Evolutionary conservation across 2,888 invertebrate species (phyloP), one percentile per base, ranked within the genome.

Genomic region (Zaprionus lineosus): DNA sequence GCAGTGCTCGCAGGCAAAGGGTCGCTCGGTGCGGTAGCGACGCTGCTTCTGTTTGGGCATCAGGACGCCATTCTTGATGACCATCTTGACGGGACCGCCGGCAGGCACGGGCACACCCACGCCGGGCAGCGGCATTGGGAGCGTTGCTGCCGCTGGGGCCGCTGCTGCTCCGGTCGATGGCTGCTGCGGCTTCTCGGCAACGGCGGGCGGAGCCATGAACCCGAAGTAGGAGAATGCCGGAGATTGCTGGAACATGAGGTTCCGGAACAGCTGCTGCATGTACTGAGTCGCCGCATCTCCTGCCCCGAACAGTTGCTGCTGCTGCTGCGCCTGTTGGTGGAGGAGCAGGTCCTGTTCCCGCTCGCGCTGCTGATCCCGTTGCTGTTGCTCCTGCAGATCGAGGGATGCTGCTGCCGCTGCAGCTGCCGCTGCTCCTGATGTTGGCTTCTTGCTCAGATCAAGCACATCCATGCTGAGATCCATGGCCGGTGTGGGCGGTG

Each of bases 21-120:
- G 97, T 16, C 97, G 91, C 87, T 97, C 97, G 14, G 97, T 97
- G 58, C 97, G 92, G 87, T 97, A 97, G 31, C 97, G 93, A 41
- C 97, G 91, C 89, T 97, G 97, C 83, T 97, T 97, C 85, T 97
- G 97, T 82, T 97, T 97, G 0, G 96, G 96, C 94, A 97, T 96
- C 1, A 97, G 91, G 0, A 97, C 94, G 0, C 96, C 96, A 83
- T 97, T 96, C 88, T 96, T 96, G 48, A 96, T 95, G 0, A 97
- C 96, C 95, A 96, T 95, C 89, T 96, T 95, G 0, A 96, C 89
- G 18, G 90, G 89, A 15, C 92, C 92, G 4, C 92, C 92, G 1
- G 92, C 91, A 34, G 92, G 85, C 29, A 87, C 43, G 0, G 84
- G 74, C 19, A 87, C 74, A 36, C 74, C 37, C 11, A 62, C 34